Base-by-base conservation (phyloP, 2,888 invertebrate genomes). In the Octonoba sinensis region DNA sequence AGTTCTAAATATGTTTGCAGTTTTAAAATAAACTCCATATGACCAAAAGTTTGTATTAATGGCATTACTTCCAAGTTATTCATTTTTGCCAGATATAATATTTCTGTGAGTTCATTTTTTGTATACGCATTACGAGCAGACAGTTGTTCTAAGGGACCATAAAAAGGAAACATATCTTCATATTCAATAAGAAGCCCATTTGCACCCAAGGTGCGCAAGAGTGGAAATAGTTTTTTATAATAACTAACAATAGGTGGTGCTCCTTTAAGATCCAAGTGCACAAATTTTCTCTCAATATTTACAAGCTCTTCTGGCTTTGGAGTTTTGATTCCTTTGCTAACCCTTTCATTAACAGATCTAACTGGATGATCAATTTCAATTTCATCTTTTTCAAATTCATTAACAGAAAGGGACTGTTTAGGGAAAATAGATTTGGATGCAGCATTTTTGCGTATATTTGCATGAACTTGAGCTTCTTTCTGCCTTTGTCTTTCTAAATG, bases 221-320 rank as follows among this genome's bases (percentile, higher is more conserved):
- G 88, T 0, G 91, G 91, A 76, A 95, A 90, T 0, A 95, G 87
- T 86, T 88, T 85, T 73, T 88, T 86, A 70, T 88, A 87, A 84
- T 89, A 90, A 74, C 71, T 81, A 2, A 94, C 86, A 86, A 92
- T 93, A 0, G 93, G 93, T 0, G 95, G 94, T 0, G 95, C 93
- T 11, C 95, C 95, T 88, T 96, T 96, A n/a, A 96, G 88, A 89
- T 96, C 96, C 20, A 96, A 88, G 88, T 96, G 96, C 1, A 96
- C 93, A 69, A 85, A 74, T 74, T 77, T 83, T 44, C 64, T 83
- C n/a, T 66, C 69, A 20, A 84, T 74, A 15, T 70, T 74, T 20
- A 82, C 66, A 66, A 70, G 27, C 65, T 75, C 71, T 75, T 82
- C 75, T 20, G 75, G 75, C 56, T 71, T 66, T 24, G 82, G 54